Percentiles rank a stretch among this genome's conserved stretches.
Evolutionary conservation across 2,888 invertebrate genomes (phyloP).

Genomic region (Mactromeris polynyma): DNA sequence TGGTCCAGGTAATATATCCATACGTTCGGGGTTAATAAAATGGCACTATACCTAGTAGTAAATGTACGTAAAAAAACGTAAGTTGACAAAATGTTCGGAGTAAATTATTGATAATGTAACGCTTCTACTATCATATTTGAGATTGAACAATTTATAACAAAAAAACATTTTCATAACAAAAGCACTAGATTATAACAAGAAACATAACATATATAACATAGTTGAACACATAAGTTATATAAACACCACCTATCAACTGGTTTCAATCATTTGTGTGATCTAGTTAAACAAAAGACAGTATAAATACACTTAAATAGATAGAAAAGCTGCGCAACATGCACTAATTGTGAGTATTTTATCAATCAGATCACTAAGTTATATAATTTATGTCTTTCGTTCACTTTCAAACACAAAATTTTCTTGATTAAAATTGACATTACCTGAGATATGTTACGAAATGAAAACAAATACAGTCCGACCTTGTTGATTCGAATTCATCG

Average conservation of each 20-base stretch:
- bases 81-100: no score
- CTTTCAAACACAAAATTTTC: no score
- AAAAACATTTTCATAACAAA: background rate
- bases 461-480: no score
- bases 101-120: background rate
- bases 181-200: slow-evolving; percentile 16
- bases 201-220: background rate
- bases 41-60: no score
- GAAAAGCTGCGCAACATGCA: background rate
- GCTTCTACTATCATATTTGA: background rate
- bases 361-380: background rate
- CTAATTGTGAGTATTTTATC: background rate
- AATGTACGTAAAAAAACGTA: no score
- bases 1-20: no score
- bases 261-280: background rate
- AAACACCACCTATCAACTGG: background rate
- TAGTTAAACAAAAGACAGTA: background rate
- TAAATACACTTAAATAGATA: background rate
- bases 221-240: slow-evolving; percentile 17
- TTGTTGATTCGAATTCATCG: no score
- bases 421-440: no score
- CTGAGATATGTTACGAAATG: no score
- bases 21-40: no score
- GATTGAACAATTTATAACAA: slow-evolving; percentile 9
- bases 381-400: no score